Percentiles rank a stretch among this genome's conserved stretches.
phyloP scores from a whole-genome alignment of 1,140 invertebrate species.

The Atta texana region DNA sequence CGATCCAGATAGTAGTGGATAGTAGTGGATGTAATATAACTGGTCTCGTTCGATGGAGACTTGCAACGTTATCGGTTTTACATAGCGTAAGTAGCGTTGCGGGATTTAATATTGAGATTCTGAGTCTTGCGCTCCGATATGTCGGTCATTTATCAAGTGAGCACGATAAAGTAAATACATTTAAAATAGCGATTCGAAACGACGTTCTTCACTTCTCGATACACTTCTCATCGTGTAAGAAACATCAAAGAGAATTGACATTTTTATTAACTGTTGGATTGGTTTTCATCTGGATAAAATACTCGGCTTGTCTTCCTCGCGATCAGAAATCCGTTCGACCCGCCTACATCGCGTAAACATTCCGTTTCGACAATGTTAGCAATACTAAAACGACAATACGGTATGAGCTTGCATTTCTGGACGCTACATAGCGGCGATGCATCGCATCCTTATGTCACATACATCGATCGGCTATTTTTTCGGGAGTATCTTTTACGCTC shows the following conservation, averaged over 20 bases:
- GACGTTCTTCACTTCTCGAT: background rate
- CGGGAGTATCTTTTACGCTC: background rate
- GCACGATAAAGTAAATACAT: background rate
- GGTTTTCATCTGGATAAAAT: conserved; percentile 22
- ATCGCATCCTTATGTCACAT: background rate
- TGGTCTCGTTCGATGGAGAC: background rate
- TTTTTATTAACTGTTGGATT: background rate
- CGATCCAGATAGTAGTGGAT: background rate
- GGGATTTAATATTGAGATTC: conserved; percentile 17
- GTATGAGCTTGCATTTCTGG: background rate
- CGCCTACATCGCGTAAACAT: conserved; percentile 22
- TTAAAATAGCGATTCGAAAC: background rate
- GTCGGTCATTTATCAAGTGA: conserved; percentile 12
- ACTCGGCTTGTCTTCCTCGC: background rate
- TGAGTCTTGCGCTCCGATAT: background rate
- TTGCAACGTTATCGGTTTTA: conserved; percentile 2
- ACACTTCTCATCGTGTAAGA: background rate
- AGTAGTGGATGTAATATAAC: background rate
- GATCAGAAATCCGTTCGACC: conserved; percentile 2
- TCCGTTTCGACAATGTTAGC: conserved; percentile 13
- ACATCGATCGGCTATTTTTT: conserved; percentile 44
- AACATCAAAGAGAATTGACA: conserved; percentile 4
- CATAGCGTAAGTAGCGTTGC: background rate
- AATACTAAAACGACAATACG: conserved; percentile 44
- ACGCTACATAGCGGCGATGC: conserved; percentile 16